Evolutionary conservation across 2,797 vertebrate genomes (phyloP), one percentile per base, ranked within the genome.

Genomic region (Lates japonicus): DNA sequence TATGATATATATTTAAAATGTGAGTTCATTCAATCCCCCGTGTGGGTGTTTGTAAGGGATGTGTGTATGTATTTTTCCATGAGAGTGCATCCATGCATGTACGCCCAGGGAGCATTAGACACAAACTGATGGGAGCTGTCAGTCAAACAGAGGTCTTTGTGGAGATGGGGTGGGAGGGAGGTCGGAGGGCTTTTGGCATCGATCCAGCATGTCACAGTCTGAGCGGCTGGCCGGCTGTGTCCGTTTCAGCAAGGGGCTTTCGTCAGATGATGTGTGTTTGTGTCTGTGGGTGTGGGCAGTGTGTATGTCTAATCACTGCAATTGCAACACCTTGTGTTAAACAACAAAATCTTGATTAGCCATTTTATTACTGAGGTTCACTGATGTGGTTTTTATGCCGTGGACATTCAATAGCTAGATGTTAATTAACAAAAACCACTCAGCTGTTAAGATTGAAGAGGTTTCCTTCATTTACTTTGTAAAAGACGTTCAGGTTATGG

Each of bases 101-200:
- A 57, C 35, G 68, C 70, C 64, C 61, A 48, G 33, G 74, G 33
- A 67, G 72, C 54, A 37, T 80, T 68, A 57, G 81, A 81, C 61
- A 65, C 72, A 80, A 74, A 81, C 51, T 83, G 85, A 88, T 86
- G 74, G 68, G 66, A 86, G 77, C 66, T 87, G 87, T 91, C 90
- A 81, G 68, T 93, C 86, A 88, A 16, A 69, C 8, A 22, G 64
- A 86, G 80, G 77, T 85, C 80, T 78, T 76, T 66, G 25, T 29
- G 81, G 61, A 76, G 86, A 81, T 19, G 75, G 25, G 72, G 52
- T 52, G 54, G 29, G 55, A 72, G 61, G 59, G 60, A 74, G 85
- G 84, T 87, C 37, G 33, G 44, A 67, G 37, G 79, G 60, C 81
- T 68, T 81, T 74, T 25, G 25, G 66, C 76, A 86, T 83, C 13